phyloP scores from a whole-genome alignment of 2,888 invertebrate genomes.

The Cataglyphis rosenhaueri region DNA sequence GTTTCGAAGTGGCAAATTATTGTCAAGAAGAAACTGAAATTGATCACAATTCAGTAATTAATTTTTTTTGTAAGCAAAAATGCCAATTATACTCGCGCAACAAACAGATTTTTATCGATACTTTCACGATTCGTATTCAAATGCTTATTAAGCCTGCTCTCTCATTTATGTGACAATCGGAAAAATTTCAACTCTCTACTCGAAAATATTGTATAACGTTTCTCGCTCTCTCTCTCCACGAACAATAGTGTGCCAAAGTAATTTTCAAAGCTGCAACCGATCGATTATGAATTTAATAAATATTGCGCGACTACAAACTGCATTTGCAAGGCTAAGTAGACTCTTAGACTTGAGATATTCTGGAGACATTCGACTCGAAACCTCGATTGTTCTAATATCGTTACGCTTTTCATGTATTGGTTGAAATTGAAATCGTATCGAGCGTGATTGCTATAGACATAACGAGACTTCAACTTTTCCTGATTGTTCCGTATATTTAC shows the following conservation, averaged over 20 bases:
- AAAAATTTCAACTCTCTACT: slow-evolving; percentile 19
- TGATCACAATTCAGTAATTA: not conserved
- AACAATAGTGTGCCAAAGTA: not conserved
- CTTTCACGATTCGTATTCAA: slow-evolving; percentile 17
- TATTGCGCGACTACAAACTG: not conserved
- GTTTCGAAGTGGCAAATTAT: not conserved
- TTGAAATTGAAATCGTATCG: slow-evolving; percentile 25
- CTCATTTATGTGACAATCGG: not conserved
- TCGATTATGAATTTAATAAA: slow-evolving; percentile 16
- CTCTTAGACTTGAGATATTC: not conserved
- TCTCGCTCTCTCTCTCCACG: not conserved
- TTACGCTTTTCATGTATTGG: slow-evolving; percentile 22
- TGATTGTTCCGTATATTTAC: slow-evolving; percentile 7
- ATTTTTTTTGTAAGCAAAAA: not conserved
- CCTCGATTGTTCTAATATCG: not conserved
- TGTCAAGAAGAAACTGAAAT: not conserved
- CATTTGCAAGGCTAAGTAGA: not conserved
- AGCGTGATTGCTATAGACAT: not conserved
- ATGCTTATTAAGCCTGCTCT: slow-evolving; percentile 22
- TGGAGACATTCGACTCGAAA: not conserved
- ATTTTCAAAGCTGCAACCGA: slow-evolving; percentile 15
- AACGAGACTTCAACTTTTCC: slow-evolving; percentile 37
- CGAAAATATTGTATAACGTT: slow-evolving; percentile 17
- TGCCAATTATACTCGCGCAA: not conserved
- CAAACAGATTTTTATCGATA: slow-evolving; percentile 7